These are phyloP conservation scores for Pediacus dermestoides DNA, from an alignment of 2,888 invertebrate species.

Conservation along the genomic window DNA sequence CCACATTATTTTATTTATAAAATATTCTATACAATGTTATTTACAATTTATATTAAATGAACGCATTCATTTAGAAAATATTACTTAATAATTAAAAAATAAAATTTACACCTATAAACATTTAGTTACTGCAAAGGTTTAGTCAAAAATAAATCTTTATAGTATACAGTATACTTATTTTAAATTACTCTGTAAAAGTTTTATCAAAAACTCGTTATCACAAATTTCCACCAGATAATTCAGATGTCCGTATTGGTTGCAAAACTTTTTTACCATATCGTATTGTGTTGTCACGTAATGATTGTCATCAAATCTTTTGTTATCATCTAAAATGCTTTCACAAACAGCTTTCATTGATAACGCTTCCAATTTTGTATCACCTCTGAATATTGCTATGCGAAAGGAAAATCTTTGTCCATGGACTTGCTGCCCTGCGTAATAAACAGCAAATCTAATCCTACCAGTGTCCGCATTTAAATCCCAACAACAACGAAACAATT, in stretches of 20 bases:
- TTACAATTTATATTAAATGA: no score
- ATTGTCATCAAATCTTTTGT: conserved; percentile 9
- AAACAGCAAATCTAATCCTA: conserved; percentile 29
- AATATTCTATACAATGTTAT: no score
- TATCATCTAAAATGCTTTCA: conserved; percentile 13
- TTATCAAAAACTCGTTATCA: conserved; percentile 3
- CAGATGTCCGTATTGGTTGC: conserved; percentile 16
- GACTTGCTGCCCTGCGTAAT: conserved; percentile 14
- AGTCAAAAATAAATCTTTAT: no score
- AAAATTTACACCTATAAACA: no score
- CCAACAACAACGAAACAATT: conserved; percentile 30
- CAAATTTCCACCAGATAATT: conserved; percentile 13
- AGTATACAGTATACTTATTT: no score
- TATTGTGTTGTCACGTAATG: conserved; percentile 12
- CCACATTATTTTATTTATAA: no score
- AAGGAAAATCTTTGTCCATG: conserved; percentile 8
- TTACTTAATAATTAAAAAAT: no score
- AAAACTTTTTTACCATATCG: conserved; percentile 14
- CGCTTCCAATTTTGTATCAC: conserved; percentile 8
- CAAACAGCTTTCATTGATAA: conserved; percentile 11
- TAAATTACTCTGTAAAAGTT: no score
- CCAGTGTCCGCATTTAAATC: conserved; percentile 27
- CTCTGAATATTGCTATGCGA: conserved; percentile 11
- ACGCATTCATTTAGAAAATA: no score
- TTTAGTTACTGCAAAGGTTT: no score